Percentiles rank a stretch among this genome's conserved stretches.
Conservation (phyloP, 1,140 invertebrate species). For the Nasonia vitripennis region DNA sequence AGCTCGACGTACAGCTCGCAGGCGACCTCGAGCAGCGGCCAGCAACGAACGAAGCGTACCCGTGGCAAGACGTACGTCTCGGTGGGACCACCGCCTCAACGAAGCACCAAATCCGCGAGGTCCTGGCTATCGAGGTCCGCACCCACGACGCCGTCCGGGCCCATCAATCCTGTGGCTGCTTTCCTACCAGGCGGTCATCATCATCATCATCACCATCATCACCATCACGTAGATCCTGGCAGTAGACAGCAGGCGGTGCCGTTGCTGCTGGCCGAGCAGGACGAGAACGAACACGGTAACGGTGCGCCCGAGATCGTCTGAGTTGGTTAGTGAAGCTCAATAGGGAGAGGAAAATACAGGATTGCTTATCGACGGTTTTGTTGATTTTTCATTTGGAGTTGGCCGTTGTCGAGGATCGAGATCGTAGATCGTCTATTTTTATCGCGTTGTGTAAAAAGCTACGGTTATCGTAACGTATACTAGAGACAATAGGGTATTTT, state of each 20-base stretch:
- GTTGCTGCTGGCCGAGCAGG: constrained; percentile 70
- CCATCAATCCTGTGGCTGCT: constrained; percentile 12
- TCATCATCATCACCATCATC: constrained; percentile 49
- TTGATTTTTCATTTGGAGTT: constrained; percentile 14
- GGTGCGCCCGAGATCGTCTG: constrained; percentile 21
- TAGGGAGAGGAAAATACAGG: not conserved
- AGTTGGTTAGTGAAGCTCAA: not conserved
- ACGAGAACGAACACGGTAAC: constrained; percentile 64
- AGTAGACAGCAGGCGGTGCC: constrained; percentile 70
- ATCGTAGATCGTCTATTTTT: constrained; percentile 32
- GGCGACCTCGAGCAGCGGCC: not conserved
- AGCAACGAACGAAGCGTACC: constrained; percentile 51
- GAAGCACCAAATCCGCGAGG: constrained; percentile 64
- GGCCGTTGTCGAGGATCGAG: not conserved
- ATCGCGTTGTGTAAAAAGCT: constrained; percentile 21
- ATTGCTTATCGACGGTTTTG: constrained; percentile 17
- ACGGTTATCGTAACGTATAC: not conserved
- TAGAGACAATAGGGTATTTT: constrained; percentile 1
- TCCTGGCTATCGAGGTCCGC: constrained; percentile 83
- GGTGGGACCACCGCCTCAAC: constrained; percentile 60
- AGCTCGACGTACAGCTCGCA: not conserved
- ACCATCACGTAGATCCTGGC: constrained; percentile 62
- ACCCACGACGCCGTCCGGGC: constrained; percentile 83
- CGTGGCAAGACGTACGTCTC: constrained; percentile 71
- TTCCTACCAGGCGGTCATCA: constrained; percentile 4